A percentile compares a stretch with the other conserved stretches of the same genome.
These are phyloP conservation scores for Neolamprologus hecqui DNA, from an alignment of 2,113 vertebrate genomes.

Conservation along the genomic window DNA sequence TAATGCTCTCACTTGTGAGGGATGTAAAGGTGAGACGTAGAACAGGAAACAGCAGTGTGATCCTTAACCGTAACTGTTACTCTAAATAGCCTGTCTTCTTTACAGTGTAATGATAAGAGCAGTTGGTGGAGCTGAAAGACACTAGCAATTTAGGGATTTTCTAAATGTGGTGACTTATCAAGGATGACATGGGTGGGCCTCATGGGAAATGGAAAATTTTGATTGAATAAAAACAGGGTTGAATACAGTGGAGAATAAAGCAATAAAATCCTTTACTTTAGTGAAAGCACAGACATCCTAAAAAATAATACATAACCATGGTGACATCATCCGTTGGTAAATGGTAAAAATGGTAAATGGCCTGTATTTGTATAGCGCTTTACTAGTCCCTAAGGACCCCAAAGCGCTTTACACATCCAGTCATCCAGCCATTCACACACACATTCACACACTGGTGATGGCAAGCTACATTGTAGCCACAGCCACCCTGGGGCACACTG, in stretches of 20 bases:
- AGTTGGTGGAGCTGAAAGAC: background rate
- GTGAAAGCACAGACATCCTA: background rate
- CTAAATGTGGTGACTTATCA: background rate
- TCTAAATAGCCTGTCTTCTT: background rate
- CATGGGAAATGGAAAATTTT: background rate
- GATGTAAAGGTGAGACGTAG: constrained; percentile 86
- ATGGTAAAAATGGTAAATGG: background rate
- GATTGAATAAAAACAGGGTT: background rate
- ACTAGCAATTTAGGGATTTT: background rate
- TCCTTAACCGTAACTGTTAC: background rate
- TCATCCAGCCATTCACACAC: background rate
- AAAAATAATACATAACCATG: fast-evolving
- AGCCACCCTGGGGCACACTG: fast-evolving
- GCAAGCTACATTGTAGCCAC: background rate
- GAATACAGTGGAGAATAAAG: background rate
- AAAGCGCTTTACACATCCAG: background rate
- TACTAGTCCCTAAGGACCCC: background rate
- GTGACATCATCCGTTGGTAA: background rate
- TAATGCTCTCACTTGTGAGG: constrained; percentile 96
- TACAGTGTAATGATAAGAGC: background rate
- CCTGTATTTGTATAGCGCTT: background rate
- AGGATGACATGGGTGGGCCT: background rate
- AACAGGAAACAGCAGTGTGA: background rate
- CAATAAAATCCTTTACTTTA: background rate
- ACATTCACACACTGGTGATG: background rate